phyloP scores from a whole-genome alignment of 1,140 invertebrate species.

The Polypedilum vanderplanki region DNA sequence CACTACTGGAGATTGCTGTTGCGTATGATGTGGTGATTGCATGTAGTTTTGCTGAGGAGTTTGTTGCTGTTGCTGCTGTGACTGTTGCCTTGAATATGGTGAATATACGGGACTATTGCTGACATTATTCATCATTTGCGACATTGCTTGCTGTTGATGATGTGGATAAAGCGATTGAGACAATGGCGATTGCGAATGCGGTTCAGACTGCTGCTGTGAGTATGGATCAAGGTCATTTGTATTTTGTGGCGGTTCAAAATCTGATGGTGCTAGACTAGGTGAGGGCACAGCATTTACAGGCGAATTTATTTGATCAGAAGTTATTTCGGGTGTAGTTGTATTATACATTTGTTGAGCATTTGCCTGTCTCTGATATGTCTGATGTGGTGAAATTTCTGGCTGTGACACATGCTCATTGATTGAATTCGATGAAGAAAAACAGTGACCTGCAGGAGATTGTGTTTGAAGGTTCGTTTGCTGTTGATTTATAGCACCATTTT shows the following conservation, averaged over 20 bases:
- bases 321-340: conserved; percentile 65
- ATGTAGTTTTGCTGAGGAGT: background rate
- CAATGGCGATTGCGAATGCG: conserved; percentile 34
- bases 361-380: conserved; percentile 30
- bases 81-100: conserved; percentile 11
- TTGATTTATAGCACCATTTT: conserved; percentile 25
- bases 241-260: conserved; percentile 61
- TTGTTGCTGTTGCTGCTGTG: conserved; percentile 10
- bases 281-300: conserved; percentile 54
- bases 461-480: background rate
- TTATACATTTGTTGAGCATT: conserved; percentile 34
- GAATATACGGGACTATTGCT: conserved; percentile 30
- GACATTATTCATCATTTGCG: conserved; percentile 20
- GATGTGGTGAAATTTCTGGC: background rate
- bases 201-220: conserved; percentile 42
- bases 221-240: conserved; percentile 49
- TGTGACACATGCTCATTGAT: background rate
- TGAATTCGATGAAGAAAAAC: background rate
- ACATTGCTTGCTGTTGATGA: conserved; percentile 37
- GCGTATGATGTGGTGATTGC: conserved; percentile 13
- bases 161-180: conserved; percentile 33
- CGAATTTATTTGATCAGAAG: conserved; percentile 56
- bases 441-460: background rate
- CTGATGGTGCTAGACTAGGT: conserved; percentile 61
- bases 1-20: background rate